phyloP scores from a whole-genome alignment of 2,797 vertebrate species.

The Melanotaenia boesemani region DNA sequence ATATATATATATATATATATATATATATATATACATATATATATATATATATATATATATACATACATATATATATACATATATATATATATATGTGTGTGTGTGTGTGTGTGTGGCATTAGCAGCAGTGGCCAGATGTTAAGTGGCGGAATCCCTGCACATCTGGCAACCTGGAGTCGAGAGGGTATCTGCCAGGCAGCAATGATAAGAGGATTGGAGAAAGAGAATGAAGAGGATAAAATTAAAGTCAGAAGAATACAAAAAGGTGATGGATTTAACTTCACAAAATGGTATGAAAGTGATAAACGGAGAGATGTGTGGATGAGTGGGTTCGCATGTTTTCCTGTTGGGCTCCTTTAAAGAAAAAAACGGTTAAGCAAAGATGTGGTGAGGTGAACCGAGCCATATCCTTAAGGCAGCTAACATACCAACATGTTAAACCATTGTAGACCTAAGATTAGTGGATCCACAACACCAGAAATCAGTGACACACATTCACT shows the following conservation, averaged over 20 bases:
- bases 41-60: no score
- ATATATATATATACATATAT: background rate
- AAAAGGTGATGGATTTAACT: conserved; percentile 43
- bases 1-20: no score
- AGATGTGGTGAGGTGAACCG: background rate
- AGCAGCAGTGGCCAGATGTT: conserved; percentile 64
- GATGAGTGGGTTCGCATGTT: conserved; percentile 19
- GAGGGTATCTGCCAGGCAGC: conserved; percentile 36
- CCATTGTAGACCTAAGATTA: conserved; percentile 5
- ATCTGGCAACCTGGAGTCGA: conserved; percentile 66
- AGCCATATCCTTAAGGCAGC: background rate
- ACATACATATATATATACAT: no score
- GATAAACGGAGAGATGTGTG: conserved; percentile 22
- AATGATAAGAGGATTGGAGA: conserved; percentile 19
- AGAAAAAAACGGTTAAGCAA: background rate
- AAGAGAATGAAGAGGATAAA: conserved; percentile 15
- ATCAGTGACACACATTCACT: background rate
- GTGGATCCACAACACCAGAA: conserved; percentile 2
- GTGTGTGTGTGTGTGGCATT: conserved; percentile 24
- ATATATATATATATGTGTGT: no score
- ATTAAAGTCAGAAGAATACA: conserved; percentile 37
- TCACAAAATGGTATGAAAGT: conserved; percentile 23
- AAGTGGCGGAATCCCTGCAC: conserved; percentile 63
- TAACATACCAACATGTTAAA: conserved; percentile 1
- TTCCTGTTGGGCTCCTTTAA: conserved; percentile 1